These are phyloP conservation scores for Bacillus rossius DNA, from an alignment of 1,140 invertebrate species.

Conservation along the genomic window DNA sequence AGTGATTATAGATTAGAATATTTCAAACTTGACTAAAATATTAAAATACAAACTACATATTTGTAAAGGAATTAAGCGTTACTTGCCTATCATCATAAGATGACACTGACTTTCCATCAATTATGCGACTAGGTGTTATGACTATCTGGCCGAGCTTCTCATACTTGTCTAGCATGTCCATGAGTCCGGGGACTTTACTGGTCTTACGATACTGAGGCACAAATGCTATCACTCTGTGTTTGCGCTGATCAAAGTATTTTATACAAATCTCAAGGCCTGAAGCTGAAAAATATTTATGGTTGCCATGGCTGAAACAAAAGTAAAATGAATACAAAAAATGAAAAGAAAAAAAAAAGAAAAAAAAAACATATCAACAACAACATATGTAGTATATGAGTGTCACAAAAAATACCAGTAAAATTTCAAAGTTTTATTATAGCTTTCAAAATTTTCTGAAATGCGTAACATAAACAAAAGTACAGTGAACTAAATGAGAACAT, in stretches of 20 bases:
- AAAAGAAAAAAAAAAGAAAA: too few species aligned
- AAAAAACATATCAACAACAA: too few species aligned
- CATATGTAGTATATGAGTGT: too few species aligned
- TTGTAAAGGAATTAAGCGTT: not conserved
- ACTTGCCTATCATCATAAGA: slow-evolving; percentile 77
- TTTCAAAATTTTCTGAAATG: too few species aligned
- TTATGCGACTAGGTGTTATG: slow-evolving; percentile 79
- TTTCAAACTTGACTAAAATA: too few species aligned
- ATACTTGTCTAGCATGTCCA: slow-evolving; percentile 62
- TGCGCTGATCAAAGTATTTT: slow-evolving; percentile 71
- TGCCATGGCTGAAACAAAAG: slow-evolving; percentile 55
- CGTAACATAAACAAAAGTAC: too few species aligned
- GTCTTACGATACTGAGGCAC: slow-evolving; percentile 61
- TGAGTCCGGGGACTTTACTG: slow-evolving; percentile 47
- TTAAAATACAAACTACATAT: too few species aligned
- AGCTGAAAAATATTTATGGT: slow-evolving; percentile 69
- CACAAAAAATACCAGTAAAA: too few species aligned
- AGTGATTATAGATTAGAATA: too few species aligned
- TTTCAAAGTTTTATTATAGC: too few species aligned
- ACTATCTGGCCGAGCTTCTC: slow-evolving; percentile 66
- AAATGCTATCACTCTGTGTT: slow-evolving; percentile 82
- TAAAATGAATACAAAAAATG: too few species aligned
- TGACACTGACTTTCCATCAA: slow-evolving; percentile 63
- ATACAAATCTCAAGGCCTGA: slow-evolving; percentile 76
- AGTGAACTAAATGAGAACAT: too few species aligned